Base-by-base conservation (phyloP, 37 sponge, comb jelly and placozoan genomes). In the Diacarnus erythraeanus region DNA sequence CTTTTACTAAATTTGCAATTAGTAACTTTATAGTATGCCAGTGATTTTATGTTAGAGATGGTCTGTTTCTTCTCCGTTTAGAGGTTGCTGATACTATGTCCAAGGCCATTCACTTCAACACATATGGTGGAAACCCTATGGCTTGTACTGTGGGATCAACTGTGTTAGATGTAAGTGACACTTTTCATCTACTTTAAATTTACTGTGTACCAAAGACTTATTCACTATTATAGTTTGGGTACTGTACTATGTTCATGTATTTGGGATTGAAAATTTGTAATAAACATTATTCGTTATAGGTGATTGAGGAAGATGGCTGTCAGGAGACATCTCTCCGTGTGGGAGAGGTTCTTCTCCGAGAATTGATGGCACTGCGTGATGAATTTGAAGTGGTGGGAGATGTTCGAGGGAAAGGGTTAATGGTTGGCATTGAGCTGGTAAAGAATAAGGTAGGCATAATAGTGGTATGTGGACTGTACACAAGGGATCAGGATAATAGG, bases 41-140 rank as follows among this genome's bases (percentile, higher is more conserved):
- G n/a, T n/a, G n/a, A n/a, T n/a, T n/a, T n/a, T n/a, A n/a, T n/a
- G n/a, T n/a, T n/a, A n/a, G n/a, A n/a, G n/a, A n/a, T n/a, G n/a
- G n/a, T n/a, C n/a, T n/a, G n/a, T n/a, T n/a, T n/a, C n/a, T n/a
- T n/a, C n/a, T n/a, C n/a, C n/a, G n/a, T 72, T 38, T 83, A 85
- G 97, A 92, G 81, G 93, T 97, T 80, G 95, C 95, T 29, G 42
- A 70, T 51, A 71, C 84, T 10, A 65, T 97, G 81, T 60, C 88
- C 33, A 64, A 68, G 36, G 84, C 95, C 15, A 59, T 92, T 0
- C 93, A 97, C 81, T 92, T 94, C 91, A 97, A 97, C 78, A 97
- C 98, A 22, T 97, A 82, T 66, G 98, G 98, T 25, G 98, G 98
- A 8, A 97, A 97, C 81, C 91, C 98, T 17, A 38, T 97, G 64